Evolutionary conservation across 2,888 invertebrate species (phyloP).

Genomic region (Dynastes hyllus): DNA sequence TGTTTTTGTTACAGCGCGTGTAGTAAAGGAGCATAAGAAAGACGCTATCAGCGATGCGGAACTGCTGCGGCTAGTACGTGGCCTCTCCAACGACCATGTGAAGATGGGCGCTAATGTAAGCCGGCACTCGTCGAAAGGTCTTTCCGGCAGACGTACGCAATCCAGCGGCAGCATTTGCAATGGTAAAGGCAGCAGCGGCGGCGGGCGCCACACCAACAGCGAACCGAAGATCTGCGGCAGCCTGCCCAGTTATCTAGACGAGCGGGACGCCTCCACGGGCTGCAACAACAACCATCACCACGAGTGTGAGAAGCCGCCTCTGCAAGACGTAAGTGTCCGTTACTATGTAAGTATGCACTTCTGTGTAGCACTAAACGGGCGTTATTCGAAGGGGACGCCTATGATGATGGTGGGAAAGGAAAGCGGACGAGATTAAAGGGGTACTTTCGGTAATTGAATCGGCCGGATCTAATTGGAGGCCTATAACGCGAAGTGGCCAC

Average conservation of each 20-base stretch:
- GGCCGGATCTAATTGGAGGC: constrained; percentile 22
- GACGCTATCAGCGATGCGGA: constrained; percentile 70
- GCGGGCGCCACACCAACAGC: constrained; percentile 61
- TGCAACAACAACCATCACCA: constrained; percentile 67
- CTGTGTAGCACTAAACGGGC: not conserved
- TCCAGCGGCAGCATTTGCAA: constrained; percentile 86
- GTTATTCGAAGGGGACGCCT: not conserved
- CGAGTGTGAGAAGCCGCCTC: constrained; percentile 65
- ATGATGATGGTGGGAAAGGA: not conserved
- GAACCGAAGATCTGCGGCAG: constrained; percentile 74
- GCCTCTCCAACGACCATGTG: constrained; percentile 72
- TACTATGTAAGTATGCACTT: not conserved
- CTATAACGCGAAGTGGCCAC: no score
- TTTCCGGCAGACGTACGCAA: constrained; percentile 80
- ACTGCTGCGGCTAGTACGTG: constrained; percentile 67
- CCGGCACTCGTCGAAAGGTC: constrained; percentile 82
- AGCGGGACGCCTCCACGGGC: constrained; percentile 72
- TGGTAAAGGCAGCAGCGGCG: constrained; percentile 61
- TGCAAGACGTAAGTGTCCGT: constrained; percentile 64
- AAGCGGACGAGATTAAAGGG: constrained; percentile 2
- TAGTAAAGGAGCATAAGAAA: constrained; percentile 53
- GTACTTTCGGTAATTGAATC: constrained; percentile 36
- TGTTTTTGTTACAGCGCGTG: constrained; percentile 51
- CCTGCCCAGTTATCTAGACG: constrained; percentile 80
- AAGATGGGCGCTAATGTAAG: constrained; percentile 86